These are phyloP conservation scores for Nannospalax galili DNA, from an alignment of 2,113 vertebrate genomes.

Conservation along the genomic window DNA sequence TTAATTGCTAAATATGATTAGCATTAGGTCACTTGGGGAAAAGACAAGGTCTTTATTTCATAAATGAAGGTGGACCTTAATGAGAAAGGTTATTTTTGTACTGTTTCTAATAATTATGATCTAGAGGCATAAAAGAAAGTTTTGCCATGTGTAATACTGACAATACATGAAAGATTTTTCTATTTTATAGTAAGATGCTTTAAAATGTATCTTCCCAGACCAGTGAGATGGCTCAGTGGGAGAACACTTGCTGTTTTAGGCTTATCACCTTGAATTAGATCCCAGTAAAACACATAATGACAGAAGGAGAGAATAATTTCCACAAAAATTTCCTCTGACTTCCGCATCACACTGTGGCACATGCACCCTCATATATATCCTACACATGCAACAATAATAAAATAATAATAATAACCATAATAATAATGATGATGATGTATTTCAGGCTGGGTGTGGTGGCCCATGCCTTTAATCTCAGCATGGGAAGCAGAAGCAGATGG, in stretches of 20 bases:
- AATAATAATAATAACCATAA: neutral
- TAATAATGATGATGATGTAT: neutral
- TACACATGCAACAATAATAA: neutral
- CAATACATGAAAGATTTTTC: neutral
- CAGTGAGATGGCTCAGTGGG: too few relatives aligned
- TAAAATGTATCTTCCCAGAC: neutral
- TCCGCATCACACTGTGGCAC: too few relatives aligned
- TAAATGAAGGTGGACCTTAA: slow-evolving; percentile 50
- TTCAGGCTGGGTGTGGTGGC: neutral
- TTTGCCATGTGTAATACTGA: neutral
- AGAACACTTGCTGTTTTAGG: neutral
- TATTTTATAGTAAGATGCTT: neutral
- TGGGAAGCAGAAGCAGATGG: neutral
- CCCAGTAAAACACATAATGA: neutral
- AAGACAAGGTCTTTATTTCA: slow-evolving; percentile 30
- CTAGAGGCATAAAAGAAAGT: neutral
- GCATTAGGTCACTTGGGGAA: neutral
- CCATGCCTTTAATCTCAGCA: neutral
- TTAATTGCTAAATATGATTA: slow-evolving; percentile 23
- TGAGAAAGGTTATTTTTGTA: slow-evolving; percentile 47
- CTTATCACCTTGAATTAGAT: neutral
- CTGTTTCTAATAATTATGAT: slow-evolving; percentile 15
- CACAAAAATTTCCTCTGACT: neutral
- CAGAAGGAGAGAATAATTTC: too few relatives aligned
- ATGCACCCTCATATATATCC: neutral